Evolutionary conservation across 2,888 invertebrate species (phyloP).

Genomic region (Atrina japonica): DNA sequence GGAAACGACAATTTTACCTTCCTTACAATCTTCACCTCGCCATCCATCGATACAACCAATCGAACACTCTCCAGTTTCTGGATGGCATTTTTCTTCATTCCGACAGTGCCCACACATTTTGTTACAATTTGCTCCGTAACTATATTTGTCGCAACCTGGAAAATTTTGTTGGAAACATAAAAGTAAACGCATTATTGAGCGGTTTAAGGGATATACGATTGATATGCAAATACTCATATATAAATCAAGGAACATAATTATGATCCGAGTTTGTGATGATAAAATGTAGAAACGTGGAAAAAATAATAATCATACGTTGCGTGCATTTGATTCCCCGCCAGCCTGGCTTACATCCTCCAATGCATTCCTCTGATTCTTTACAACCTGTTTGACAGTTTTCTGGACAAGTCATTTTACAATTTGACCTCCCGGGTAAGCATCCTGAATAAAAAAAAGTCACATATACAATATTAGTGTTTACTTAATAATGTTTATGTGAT

Average conservation of each 20-base stretch:
- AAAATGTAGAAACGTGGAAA: too few relatives aligned
- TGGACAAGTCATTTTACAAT: slow-evolving; percentile 25
- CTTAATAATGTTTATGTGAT: too few relatives aligned
- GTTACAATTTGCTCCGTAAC: slow-evolving; percentile 69
- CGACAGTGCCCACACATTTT: slow-evolving; percentile 70
- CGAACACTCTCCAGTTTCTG: slow-evolving; percentile 65
- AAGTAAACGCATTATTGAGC: too few relatives aligned
- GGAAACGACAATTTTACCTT: too few relatives aligned
- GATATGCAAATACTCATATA: too few relatives aligned
- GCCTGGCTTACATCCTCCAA: slow-evolving; percentile 60
- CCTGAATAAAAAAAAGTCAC: too few relatives aligned
- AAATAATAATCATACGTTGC: slow-evolving; percentile 56
- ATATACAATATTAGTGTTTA: too few relatives aligned
- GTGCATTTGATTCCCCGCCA: slow-evolving; percentile 67
- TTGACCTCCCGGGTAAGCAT: too few relatives aligned
- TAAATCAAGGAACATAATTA: too few relatives aligned
- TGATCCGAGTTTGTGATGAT: too few relatives aligned
- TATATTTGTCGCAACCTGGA: slow-evolving; percentile 59
- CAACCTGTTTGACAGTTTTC: slow-evolving; percentile 33
- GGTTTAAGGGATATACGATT: too few relatives aligned
- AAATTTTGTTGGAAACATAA: too few relatives aligned
- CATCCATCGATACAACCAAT: slow-evolving; percentile 69
- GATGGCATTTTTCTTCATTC: slow-evolving; percentile 64
- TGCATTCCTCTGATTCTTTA: slow-evolving; percentile 56
- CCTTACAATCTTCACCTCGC: slow-evolving; percentile 64